Evolutionary conservation across 2,113 vertebrate species (phyloP).

Genomic region (Pelmatolapia mariae): DNA sequence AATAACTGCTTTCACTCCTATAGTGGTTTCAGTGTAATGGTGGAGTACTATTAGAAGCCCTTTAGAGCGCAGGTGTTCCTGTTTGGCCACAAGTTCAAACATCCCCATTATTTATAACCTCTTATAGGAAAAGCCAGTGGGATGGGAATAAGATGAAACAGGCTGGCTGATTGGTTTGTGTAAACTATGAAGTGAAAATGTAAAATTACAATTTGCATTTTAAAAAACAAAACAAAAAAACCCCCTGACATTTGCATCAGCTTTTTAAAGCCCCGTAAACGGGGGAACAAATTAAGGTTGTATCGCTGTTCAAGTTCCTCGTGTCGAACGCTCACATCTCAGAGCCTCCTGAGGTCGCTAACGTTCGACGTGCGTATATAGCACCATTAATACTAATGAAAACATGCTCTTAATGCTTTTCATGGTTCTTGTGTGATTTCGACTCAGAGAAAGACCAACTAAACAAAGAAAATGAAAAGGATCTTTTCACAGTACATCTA

Average conservation of each 20-base stretch:
- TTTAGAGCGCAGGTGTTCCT: not conserved
- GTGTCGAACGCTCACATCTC: not conserved
- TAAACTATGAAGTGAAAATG: not conserved
- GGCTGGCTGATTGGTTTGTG: not conserved
- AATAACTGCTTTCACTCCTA: not conserved
- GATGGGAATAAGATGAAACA: not conserved
- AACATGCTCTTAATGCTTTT: not conserved
- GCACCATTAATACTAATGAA: constrained; percentile 23
- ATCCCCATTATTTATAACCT: not conserved
- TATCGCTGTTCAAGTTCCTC: constrained; percentile 17
- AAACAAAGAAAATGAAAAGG: not conserved
- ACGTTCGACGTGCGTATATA: not conserved
- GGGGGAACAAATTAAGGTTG: not conserved
- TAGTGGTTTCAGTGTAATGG: constrained; percentile 45
- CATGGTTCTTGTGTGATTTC: constrained; percentile 35
- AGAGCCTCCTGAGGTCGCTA: not conserved
- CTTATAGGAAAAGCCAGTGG: not conserved
- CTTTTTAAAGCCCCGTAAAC: not conserved
- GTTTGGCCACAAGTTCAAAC: not conserved
- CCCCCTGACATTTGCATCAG: not conserved
- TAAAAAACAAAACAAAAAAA: not conserved
- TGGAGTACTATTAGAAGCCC: not conserved
- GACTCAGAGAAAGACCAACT: not conserved
- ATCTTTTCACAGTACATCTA: not conserved
- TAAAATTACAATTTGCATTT: not conserved